Evolutionary conservation across 2,797 vertebrate species (phyloP).

Genomic region (Taenioides sp.): DNA sequence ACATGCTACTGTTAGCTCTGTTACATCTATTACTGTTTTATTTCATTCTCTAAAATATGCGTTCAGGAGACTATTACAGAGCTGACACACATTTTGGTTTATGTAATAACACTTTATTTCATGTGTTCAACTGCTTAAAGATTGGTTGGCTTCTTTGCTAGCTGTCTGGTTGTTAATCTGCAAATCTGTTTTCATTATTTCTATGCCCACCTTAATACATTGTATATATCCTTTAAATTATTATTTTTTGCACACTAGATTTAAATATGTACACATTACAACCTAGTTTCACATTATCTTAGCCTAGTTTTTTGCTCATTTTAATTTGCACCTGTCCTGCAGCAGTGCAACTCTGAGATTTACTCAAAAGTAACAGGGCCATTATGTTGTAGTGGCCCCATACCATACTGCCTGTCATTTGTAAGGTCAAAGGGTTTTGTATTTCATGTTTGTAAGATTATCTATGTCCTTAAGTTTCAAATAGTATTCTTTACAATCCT

Average conservation of each 20-base stretch:
- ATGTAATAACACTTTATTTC: neutral
- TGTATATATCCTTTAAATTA: neutral
- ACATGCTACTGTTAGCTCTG: slow-evolving; percentile 44
- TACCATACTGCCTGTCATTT: slow-evolving; percentile 14
- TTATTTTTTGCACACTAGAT: too few species aligned
- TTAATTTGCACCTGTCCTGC: slow-evolving; percentile 52
- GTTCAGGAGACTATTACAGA: neutral
- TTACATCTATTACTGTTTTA: slow-evolving; percentile 31
- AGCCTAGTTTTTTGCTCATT: neutral
- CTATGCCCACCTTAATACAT: neutral
- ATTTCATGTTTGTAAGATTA: neutral
- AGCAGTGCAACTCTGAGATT: slow-evolving; percentile 32
- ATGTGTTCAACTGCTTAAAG: neutral
- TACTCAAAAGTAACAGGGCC: slow-evolving; percentile 2
- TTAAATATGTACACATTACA: neutral
- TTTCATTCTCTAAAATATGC: neutral
- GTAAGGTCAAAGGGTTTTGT: neutral
- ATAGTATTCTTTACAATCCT: slow-evolving; percentile 7
- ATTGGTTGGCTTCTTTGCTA: neutral
- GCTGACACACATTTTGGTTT: neutral
- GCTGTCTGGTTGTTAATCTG: slow-evolving; percentile 12
- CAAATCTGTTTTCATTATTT: neutral
- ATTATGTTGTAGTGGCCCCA: slow-evolving; percentile 14
- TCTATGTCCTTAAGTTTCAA: slow-evolving; percentile 6
- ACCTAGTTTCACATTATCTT: neutral